Conservation (phyloP, 2,113 vertebrate species). For the Rallus limicola region DNA sequence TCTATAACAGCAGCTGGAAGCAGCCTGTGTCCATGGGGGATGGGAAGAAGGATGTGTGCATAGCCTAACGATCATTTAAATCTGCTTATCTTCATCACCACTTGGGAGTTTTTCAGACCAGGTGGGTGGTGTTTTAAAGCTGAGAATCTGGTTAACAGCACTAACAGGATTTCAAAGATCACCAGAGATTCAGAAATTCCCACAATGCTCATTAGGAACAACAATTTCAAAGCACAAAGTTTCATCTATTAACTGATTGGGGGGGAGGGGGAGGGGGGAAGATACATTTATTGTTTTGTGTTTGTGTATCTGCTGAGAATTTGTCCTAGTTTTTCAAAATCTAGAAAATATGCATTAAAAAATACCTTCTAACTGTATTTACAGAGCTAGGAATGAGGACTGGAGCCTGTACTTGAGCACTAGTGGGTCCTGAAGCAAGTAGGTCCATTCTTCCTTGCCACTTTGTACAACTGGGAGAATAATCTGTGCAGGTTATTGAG, state of each 20-base stretch:
- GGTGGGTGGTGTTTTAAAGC: background rate
- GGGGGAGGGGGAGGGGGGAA: too few species aligned
- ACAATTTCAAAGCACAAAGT: background rate
- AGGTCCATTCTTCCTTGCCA: background rate
- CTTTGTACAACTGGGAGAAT: background rate
- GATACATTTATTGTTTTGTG: too few species aligned
- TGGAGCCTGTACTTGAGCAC: background rate
- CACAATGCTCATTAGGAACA: background rate
- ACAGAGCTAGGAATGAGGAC: background rate
- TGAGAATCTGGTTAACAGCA: slow-evolving; percentile 45
- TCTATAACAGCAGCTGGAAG: background rate
- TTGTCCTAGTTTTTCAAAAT: background rate
- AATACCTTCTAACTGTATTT: background rate
- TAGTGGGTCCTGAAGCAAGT: background rate
- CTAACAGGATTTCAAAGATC: slow-evolving; percentile 65
- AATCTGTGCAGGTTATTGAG: background rate
- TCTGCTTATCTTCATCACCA: slow-evolving; percentile 52
- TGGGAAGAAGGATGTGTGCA: background rate
- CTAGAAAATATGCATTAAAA: background rate
- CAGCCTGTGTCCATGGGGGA: background rate
- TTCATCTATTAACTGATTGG: background rate
- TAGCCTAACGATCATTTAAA: background rate
- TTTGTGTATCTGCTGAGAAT: too few species aligned
- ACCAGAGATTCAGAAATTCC: slow-evolving; percentile 32
- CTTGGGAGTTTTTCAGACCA: background rate